Conservation (phyloP, 2,888 invertebrate genomes). For the Rosalia funebris region DNA sequence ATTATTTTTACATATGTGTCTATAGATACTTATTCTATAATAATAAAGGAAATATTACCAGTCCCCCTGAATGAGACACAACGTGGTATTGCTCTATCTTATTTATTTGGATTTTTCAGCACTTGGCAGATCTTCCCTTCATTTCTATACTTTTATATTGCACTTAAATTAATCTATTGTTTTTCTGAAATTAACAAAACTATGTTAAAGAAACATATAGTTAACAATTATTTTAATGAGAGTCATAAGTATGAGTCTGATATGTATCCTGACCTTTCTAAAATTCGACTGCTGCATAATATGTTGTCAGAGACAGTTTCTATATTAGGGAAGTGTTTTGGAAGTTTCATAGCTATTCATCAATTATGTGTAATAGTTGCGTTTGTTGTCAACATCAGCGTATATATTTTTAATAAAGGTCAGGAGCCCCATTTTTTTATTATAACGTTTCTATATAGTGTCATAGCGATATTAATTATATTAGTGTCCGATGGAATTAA, state of each 20-base stretch:
- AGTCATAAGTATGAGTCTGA: conserved; percentile 24
- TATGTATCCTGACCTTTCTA: conserved; percentile 34
- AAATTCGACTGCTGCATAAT: conserved; percentile 42
- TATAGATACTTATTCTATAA: neutral
- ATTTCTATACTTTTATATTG: conserved; percentile 45
- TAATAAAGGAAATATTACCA: conserved; percentile 5
- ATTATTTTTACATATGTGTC: conserved; percentile 8
- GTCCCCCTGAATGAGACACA: neutral
- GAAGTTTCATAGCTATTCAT: conserved; percentile 48
- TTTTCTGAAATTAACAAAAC: conserved; percentile 40
- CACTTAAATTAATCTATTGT: conserved; percentile 33
- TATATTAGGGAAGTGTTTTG: conserved; percentile 43
- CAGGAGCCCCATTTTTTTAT: conserved; percentile 39
- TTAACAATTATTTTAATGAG: conserved; percentile 27
- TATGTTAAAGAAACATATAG: conserved; percentile 24
- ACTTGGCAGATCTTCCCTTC: conserved; percentile 46
- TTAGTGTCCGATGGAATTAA: conserved; percentile 43
- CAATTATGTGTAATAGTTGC: conserved; percentile 42
- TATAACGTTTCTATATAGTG: conserved; percentile 36
- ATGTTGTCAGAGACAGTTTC: conserved; percentile 40
- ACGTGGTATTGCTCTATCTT: conserved; percentile 13
- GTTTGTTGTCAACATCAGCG: conserved; percentile 43
- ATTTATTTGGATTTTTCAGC: conserved; percentile 42
- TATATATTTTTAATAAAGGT: conserved; percentile 27
- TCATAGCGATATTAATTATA: conserved; percentile 37